These are phyloP conservation scores for Pyrocoelia pectoralis DNA, from an alignment of 2,888 invertebrate genomes.

Conservation along the genomic window DNA sequence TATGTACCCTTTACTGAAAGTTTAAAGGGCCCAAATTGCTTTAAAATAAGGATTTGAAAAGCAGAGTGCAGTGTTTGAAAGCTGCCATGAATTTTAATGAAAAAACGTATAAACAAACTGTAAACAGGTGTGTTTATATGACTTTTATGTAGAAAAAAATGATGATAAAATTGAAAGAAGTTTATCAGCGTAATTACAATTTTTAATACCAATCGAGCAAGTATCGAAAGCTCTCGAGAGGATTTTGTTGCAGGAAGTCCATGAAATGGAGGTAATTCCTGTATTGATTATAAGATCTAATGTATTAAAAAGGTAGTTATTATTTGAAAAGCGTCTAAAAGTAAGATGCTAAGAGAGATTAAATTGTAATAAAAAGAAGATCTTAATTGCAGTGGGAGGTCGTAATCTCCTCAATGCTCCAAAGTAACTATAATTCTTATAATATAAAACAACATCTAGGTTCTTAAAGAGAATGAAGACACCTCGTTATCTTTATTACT, in stretches of 20 bases:
- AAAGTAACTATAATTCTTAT: slow-evolving; percentile 38
- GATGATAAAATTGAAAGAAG: background rate
- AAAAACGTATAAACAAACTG: background rate
- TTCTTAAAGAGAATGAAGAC: slow-evolving; percentile 48
- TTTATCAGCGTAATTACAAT: too few species aligned
- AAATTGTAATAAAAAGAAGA: slow-evolving; percentile 17
- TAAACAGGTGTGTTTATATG: background rate
- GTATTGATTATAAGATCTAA: slow-evolving; percentile 9
- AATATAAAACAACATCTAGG: slow-evolving; percentile 37
- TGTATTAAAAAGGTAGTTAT: slow-evolving; percentile 12
- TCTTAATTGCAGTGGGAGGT: slow-evolving; percentile 26
- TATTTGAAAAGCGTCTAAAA: slow-evolving; percentile 18
- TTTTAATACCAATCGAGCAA: too few species aligned
- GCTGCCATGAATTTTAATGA: slow-evolving; percentile 1
- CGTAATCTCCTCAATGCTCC: slow-evolving; percentile 34
- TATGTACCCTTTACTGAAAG: too few species aligned
- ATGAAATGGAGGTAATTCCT: slow-evolving; percentile 5
- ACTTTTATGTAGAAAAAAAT: background rate
- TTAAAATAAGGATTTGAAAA: background rate
- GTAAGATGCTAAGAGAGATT: slow-evolving; percentile 23
- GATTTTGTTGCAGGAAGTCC: background rate
- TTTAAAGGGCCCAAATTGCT: background rate
- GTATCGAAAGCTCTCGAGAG: background rate
- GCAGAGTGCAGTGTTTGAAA: background rate
- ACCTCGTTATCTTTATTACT: slow-evolving; percentile 55